Percentiles rank a stretch among this genome's conserved stretches.
phyloP scores from a whole-genome alignment of 2,888 invertebrate species.

The Apoderus coryli region DNA sequence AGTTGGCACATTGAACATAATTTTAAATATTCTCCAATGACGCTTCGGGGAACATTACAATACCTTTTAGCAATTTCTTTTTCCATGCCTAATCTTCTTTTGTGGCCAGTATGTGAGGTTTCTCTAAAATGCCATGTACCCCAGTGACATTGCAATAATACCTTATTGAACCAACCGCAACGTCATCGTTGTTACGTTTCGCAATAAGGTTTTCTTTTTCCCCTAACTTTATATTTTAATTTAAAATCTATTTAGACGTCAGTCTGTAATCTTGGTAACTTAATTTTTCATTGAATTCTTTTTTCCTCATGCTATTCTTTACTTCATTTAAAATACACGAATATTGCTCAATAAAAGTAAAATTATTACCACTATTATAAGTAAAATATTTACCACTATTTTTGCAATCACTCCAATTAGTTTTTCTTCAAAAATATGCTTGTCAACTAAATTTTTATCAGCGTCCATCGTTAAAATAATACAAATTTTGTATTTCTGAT shows the following conservation, averaged over 20 bases:
- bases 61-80: conserved; percentile 8
- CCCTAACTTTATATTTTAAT: conserved; percentile 8
- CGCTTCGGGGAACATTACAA: conserved; percentile 1
- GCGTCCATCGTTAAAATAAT: conserved; percentile 9
- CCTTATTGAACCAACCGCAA: conserved; percentile 6
- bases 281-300: background rate
- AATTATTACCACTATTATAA: conserved; percentile 9
- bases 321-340: conserved; percentile 5
- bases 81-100: conserved; percentile 10
- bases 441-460: no score
- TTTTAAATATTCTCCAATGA: conserved; percentile 9
- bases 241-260: conserved; percentile 5
- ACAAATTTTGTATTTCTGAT: conserved; percentile 10
- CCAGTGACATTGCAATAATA: conserved; percentile 9
- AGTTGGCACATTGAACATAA: conserved; percentile 7
- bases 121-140: conserved; percentile 4
- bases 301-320: conserved; percentile 5
- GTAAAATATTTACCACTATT: no score
- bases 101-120: conserved; percentile 8
- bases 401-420: conserved; percentile 8
- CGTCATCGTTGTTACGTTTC: conserved; percentile 5
- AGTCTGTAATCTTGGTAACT: conserved; percentile 6
- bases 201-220: conserved; percentile 7
- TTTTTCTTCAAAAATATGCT: conserved; percentile 11
- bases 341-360: conserved; percentile 6